A percentile compares a stretch with the other conserved stretches of the same genome.
Conservation (phyloP, 2,113 vertebrate genomes). For the Labeo rohita region DNA sequence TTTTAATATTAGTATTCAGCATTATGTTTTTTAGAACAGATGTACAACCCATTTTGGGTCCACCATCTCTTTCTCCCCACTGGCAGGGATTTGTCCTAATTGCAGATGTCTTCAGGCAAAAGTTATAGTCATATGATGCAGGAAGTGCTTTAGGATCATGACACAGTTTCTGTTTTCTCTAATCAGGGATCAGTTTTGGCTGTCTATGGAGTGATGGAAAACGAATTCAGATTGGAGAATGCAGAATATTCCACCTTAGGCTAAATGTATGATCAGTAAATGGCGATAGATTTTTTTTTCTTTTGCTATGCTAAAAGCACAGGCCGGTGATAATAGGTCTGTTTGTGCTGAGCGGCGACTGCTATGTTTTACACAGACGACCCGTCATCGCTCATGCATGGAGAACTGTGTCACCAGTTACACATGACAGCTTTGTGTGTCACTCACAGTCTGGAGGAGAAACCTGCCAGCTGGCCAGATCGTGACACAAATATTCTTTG, state of each 20-base stretch:
- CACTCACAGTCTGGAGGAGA: conserved; percentile 34
- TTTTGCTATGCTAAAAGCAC: conserved; percentile 26
- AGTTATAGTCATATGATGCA: conserved; percentile 21
- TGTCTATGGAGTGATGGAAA: background rate
- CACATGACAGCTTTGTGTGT: conserved; percentile 40
- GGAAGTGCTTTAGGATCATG: conserved; percentile 20
- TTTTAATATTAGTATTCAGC: background rate
- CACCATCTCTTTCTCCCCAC: conserved; percentile 11
- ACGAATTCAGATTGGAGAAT: background rate
- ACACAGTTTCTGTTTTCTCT: conserved; percentile 15
- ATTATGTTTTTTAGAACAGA: background rate
- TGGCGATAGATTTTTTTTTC: conserved; percentile 28
- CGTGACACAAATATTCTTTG: conserved; percentile 21
- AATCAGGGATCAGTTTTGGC: background rate
- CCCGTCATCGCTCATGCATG: conserved; percentile 17
- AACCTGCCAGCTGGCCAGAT: conserved; percentile 33
- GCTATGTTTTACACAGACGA: conserved; percentile 17
- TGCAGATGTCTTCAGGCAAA: conserved; percentile 24
- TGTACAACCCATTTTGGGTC: background rate
- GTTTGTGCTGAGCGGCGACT: background rate
- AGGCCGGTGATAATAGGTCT: conserved; percentile 22
- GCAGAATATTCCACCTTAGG: background rate
- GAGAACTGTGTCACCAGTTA: conserved; percentile 31
- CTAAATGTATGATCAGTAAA: conserved; percentile 36
- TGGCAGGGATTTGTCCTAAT: conserved; percentile 34